Conservation (phyloP, 2,888 invertebrate species). For the Endomychus coccineus region DNA sequence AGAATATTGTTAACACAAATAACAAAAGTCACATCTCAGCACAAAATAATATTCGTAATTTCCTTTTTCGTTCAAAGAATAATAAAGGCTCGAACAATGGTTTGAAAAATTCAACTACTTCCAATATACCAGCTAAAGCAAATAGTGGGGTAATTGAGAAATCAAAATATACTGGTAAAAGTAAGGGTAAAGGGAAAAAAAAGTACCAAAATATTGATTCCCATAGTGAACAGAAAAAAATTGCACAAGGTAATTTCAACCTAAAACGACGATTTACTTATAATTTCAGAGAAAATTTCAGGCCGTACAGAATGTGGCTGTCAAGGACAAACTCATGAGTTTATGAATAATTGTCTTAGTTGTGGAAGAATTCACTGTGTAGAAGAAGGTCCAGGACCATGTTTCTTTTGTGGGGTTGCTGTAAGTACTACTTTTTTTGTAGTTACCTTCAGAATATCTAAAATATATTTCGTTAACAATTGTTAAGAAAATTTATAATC, state of each 20-base stretch:
- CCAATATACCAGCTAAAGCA: no score
- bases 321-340: conserved; percentile 80
- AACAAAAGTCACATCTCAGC: conserved; percentile 61
- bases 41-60: conserved; percentile 40
- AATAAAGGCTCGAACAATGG: conserved; percentile 6
- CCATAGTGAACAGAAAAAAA: conserved; percentile 30
- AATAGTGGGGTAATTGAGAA: conserved; percentile 10
- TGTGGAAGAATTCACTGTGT: conserved; percentile 94
- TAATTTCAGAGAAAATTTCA: conserved; percentile 29
- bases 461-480: no score
- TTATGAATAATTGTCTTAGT: conserved; percentile 86
- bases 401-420: conserved; percentile 81
- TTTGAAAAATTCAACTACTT: neutral
- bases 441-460: neutral
- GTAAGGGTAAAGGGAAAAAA: conserved; percentile 27
- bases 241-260: conserved; percentile 25
- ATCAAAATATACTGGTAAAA: conserved; percentile 13
- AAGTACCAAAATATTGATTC: conserved; percentile 31
- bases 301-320: conserved; percentile 88
- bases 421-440: conserved; percentile 9
- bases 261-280: neutral
- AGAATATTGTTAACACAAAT: conserved; percentile 61
- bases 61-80: conserved; percentile 30
- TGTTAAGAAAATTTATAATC: no score
- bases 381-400: conserved; percentile 96